Conservation (phyloP, 2,888 invertebrate species). For the Stramonita haemastoma region DNA sequence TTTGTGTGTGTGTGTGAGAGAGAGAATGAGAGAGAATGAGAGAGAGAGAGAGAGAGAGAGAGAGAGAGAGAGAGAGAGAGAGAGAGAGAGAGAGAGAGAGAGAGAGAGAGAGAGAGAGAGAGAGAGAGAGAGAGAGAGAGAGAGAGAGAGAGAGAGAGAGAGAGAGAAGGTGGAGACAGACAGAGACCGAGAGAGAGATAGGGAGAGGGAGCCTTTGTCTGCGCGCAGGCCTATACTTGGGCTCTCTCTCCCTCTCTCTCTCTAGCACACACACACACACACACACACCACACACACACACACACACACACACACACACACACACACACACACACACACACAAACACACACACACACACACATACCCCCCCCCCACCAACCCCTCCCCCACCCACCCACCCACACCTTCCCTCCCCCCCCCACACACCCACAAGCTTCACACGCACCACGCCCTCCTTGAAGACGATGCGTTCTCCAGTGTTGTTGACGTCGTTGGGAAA, state of each 20-base stretch:
- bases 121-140: not conserved
- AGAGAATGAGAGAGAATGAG: not conserved
- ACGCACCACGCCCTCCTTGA: conserved; percentile 50
- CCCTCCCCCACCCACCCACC: too few species aligned
- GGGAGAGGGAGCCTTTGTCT: not conserved
- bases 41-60: not conserved
- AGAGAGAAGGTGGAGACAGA: not conserved
- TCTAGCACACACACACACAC: too few species aligned
- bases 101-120: too few species aligned
- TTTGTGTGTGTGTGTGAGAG: too few species aligned
- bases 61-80: not conserved
- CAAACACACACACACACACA: too few species aligned
- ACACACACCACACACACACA: too few species aligned
- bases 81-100: not conserved
- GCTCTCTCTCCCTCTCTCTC: too few species aligned
- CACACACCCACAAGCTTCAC: too few species aligned
- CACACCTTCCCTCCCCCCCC: not conserved
- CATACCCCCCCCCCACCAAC: too few species aligned
- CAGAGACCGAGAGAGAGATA: not conserved
- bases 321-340: too few species aligned
- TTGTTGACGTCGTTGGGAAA: conserved; percentile 53
- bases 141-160: not conserved
- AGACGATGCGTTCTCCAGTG: conserved; percentile 38
- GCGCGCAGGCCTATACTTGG: too few species aligned
- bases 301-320: too few species aligned